Base-by-base conservation (phyloP, 1,140 invertebrate species). In the Forficula auricularia region DNA sequence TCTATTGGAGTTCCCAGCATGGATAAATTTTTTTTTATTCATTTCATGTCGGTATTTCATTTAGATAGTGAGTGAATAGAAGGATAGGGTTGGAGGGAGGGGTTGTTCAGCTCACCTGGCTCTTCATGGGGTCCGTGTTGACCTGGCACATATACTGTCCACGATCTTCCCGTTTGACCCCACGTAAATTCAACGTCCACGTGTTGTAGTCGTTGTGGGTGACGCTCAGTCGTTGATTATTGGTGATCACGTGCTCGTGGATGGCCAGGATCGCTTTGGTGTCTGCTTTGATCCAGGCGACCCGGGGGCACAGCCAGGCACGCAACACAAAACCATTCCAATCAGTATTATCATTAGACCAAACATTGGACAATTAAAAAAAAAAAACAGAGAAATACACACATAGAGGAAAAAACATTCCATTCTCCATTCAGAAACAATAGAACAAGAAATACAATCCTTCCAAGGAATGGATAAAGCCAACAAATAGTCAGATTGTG, bases 121-220 rank as follows among this genome's bases (percentile, higher is more conserved):
- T 84, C 64, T 85, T 85, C 82, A 92, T 89, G 12, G 87, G 86
- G 62, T 90, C 79, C 45, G 88, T 87, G 60, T 91, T 89, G 53
- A 91, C 78, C 70, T 92, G 88, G 65, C 87, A 91, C 81, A 89
- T 90, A 56, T 86, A 85, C 53, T 78, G 73, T 46, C 87, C 87
- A 33, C 81, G 65, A 64, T 94, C 88, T 53, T 82, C 79, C 51
- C 81, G 68, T 53, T 78, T 75, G 32, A 87, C 83, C 48, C 74
- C 72, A 48, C 76, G 71, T 52, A 90, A 86, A 59, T 79, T 80
- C 40, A 90, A 67, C 33, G 82, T 85, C 85, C 85, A 89, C 49
- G 82, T 86, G 54, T 83, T 79, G 66, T 72, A 77, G 64, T 84
- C 81, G 57, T 76, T 83, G 66, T 87, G 82, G n/a, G 80, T 80